Conservation (phyloP, 2,797 vertebrate species). For the Pangasius krempfi region DNA sequence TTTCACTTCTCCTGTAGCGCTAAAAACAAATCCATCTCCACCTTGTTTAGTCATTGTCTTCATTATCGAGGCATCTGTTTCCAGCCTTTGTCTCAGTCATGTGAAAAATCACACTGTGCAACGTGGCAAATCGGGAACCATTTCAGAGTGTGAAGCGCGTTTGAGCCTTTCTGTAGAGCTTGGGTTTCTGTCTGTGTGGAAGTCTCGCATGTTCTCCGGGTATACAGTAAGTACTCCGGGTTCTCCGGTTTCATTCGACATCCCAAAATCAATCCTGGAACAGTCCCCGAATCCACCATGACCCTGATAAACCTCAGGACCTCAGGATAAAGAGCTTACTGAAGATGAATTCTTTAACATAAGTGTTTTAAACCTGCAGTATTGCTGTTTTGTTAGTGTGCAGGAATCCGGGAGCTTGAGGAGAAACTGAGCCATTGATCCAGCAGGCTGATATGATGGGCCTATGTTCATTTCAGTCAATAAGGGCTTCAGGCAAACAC, state of each 20-base stretch:
- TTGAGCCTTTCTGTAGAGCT: not conserved
- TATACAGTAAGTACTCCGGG: not conserved
- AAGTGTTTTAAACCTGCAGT: not conserved
- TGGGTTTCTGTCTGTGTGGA: not conserved
- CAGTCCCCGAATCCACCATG: not conserved
- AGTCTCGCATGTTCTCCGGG: not conserved
- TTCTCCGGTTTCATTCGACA: not conserved
- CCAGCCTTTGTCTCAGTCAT: conserved; percentile 24
- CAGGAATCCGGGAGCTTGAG: not conserved
- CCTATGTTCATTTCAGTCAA: conserved; percentile 59
- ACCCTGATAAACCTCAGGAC: too few species aligned
- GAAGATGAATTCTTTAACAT: not conserved
- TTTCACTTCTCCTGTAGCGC: not conserved
- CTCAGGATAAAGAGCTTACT: not conserved
- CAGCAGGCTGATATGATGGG: conserved; percentile 46
- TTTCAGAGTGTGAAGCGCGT: conserved; percentile 1
- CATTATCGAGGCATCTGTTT: conserved; percentile 32
- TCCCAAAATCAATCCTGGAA: not conserved
- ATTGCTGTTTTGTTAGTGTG: not conserved
- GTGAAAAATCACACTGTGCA: conserved; percentile 25
- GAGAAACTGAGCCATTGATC: conserved; percentile 39
- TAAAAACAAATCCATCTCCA: conserved; percentile 8
- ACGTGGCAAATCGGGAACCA: not conserved
- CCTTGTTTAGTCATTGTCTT: conserved; percentile 15
- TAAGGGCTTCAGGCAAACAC: conserved; percentile 45